Base-by-base conservation (phyloP, 64 coral and sea anemone genomes). In the Stichodactyla mertensii region DNA sequence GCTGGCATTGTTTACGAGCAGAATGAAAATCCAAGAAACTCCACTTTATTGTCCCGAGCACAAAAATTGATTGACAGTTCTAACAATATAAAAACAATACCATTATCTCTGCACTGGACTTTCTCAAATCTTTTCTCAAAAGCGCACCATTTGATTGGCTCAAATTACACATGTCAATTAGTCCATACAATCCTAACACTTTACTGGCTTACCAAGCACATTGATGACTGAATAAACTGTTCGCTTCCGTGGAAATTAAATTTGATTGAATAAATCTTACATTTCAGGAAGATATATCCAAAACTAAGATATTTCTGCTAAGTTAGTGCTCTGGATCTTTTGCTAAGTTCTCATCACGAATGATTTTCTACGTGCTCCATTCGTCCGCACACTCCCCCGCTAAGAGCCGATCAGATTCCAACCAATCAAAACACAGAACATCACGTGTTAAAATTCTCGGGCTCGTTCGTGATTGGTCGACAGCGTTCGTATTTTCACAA, bases 381-480 rank as follows among this genome's bases (percentile, higher is more conserved):
- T 2, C 51, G 22, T 13, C 4, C 22, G 52, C n/a, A 10, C 51
- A 54, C 52, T 57, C 80, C 80, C 80, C 80, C 80, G 22, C 80
- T 55, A 20, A 82, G 55, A 82, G 10, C 80, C 80, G 80, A 85
- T 85, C 83, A 61, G 1, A 59, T 64, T 16, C 27, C 83, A 6
- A 64, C 83, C 83, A 85, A 85, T 85, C 56, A 85, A 16, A 55
- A 16, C 27, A 22, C 6, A 31, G 20, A 54, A 45, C 5, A 61
- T 64, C 83, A 85, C 83, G 56, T 85, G 83, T 61, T 27, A 27
- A 10, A 64, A 85, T 58, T 8, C 60, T 85, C 54, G 53, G 56
- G 52, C 80, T 55, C 80, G 80, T 57, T 58, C 83, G 56, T 85
- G 83, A 85, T 85, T 85, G 83, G 83, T 55, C 56, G 83, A 28